A percentile compares a stretch with the other conserved stretches of the same genome.
Conservation (phyloP, 2,797 vertebrate genomes). For the Acomys russatus region DNA sequence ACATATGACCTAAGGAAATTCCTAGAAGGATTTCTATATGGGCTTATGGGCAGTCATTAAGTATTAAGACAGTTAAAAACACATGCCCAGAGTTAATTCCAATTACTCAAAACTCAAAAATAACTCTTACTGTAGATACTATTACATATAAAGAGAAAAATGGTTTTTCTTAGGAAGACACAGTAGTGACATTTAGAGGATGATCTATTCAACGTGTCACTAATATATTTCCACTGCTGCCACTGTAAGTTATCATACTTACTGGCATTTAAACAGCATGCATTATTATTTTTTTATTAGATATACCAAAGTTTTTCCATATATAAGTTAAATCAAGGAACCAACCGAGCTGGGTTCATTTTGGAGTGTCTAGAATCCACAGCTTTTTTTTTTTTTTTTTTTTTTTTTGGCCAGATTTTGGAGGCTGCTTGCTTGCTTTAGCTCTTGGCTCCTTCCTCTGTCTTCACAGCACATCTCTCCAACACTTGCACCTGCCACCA, state of each 20-base stretch:
- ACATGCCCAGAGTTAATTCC: not conserved
- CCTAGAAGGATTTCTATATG: not conserved
- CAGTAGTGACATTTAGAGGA: not conserved
- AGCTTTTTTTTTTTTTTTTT: not conserved
- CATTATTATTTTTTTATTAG: conserved; percentile 1
- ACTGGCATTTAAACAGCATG: not conserved
- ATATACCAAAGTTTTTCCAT: not conserved
- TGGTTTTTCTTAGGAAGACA: not conserved
- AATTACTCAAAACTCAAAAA: not conserved
- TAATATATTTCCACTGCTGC: not conserved
- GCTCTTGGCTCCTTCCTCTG: not conserved
- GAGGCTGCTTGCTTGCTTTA: not conserved
- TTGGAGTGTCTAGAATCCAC: not conserved
- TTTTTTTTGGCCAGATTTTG: not conserved
- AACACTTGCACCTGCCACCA: not conserved
- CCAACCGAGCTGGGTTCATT: not conserved
- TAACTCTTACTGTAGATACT: not conserved
- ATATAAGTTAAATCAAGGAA: not conserved
- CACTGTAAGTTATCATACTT: not conserved
- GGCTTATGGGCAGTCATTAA: not conserved
- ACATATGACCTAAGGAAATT: not conserved
- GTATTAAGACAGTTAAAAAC: conserved; percentile 22
- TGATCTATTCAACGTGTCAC: not conserved
- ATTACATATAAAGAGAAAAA: conserved; percentile 13
- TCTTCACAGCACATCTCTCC: not conserved